Evolutionary conservation across 2,888 invertebrate species (phyloP), one percentile per base, ranked within the genome.

Genomic region (Erynnis tages): DNA sequence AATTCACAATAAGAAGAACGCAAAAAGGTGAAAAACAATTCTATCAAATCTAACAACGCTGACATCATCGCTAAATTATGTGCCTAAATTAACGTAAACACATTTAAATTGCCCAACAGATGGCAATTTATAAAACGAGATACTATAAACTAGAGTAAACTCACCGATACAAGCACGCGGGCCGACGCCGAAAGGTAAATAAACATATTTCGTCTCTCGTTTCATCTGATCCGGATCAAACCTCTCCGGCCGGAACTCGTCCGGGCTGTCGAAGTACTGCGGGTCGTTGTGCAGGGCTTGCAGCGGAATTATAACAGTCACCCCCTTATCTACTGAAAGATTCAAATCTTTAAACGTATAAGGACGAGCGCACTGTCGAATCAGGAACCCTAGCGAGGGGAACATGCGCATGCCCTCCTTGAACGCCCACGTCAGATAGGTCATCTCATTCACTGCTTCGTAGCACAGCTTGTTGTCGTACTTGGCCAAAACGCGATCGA

Each of bases 161-260:
- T 69, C 54, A 79, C 81, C 81, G 35, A 81, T 77, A 41, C 81
- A 81, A 16, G 76, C 67, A 0, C 81, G 71, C 1, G 80, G 80
- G 7, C 81, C 81, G 4, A 70, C 71, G 0, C 80, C 80, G 52
- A 82, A 82, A 0, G 82, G 82, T 43, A 82, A 53, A 56, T 80
- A 82, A 7, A 76, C 70, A 32, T 64, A 68, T 50, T 75, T 77
- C 34, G 69, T 67, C 0, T 54, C 59, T 10, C 61, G 55, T 23
- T 65, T 61, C 2, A 66, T 56, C 17, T 70, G 60, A 0, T 69
- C 72, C 0, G 73, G 69, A 8, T 65, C 49, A 55, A 76, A 76
- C 8, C 78, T 57, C 52, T 77, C 78, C 0, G 80, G 79, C 0
- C 73, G 63, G 41, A 76, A 80, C 52, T 67, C 64, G 0, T 64